These are phyloP conservation scores for Agelas oroides DNA, from an alignment of 37 sponge, comb jelly and placozoan species.

Conservation along the genomic window DNA sequence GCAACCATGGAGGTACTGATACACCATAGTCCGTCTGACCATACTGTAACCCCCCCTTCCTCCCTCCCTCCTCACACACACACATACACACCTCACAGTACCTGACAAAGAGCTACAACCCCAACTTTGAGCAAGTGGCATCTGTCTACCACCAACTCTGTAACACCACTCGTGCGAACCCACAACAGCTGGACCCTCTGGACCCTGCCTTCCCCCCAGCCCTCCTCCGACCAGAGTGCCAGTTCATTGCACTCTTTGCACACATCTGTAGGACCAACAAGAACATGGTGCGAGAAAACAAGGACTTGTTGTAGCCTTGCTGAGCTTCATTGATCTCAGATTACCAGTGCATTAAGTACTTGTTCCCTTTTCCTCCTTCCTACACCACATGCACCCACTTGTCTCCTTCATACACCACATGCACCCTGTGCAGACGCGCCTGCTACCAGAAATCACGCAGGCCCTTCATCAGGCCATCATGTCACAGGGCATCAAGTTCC, in stretches of 20 bases:
- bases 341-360: too few relatives aligned
- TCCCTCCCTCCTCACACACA: neutral
- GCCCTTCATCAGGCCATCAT: conserved; percentile 46
- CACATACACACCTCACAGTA: conserved; percentile 20
- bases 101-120: conserved; percentile 39
- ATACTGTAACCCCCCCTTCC: neutral
- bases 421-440: neutral
- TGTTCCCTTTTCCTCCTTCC: too few relatives aligned
- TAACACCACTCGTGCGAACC: neutral
- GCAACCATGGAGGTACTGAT: conserved; percentile 24
- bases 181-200: neutral
- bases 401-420: too few relatives aligned
- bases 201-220: conserved; percentile 43
- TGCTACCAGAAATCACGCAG: conserved; percentile 25
- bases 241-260: conserved; percentile 55
- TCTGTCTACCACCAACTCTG: conserved; percentile 18
- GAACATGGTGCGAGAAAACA: conserved; percentile 10
- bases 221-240: conserved; percentile 65
- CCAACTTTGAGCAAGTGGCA: conserved; percentile 39
- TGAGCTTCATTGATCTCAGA: too few relatives aligned
- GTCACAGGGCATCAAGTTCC: conserved; percentile 35
- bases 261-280: conserved; percentile 17
- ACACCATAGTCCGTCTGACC: neutral
- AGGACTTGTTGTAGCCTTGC: neutral
- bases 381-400: too few relatives aligned